Evolutionary conservation across 1,140 invertebrate genomes (phyloP), one percentile per base, ranked within the genome.

Genomic region (Maniola jurtina): DNA sequence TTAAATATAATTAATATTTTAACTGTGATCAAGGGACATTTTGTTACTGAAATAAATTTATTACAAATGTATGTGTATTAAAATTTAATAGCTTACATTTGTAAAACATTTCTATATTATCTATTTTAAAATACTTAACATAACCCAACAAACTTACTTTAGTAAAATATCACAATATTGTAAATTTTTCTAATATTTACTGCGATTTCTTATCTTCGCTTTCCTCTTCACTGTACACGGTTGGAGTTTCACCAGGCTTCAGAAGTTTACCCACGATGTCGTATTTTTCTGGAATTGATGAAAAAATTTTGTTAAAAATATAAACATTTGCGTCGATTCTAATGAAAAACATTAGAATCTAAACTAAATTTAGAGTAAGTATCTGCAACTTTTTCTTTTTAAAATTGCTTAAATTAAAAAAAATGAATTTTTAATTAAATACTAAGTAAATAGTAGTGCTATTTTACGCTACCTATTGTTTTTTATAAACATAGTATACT

Each of bases 231-330:
- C 71, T 79, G 70, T 89, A 89, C 54, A 77, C 79, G 35, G 69
- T 86, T 40, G 88, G 80, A 15, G 77, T 79, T 59, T 90, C 86
- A 34, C 88, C 88, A 0, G 86, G 86, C 59, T 84, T 90, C 61
- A 90, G 64, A 0, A 90, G 73, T 42, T 73, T 74, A 6, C 88
- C 88, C 0, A 89, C 88, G 64, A 89, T 88, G 73, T 90, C 86
- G 52, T 90, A 90, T 77, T 89, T 89, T 68, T 86, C 88, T 90
- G 83, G 40, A 89, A 89, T 10, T 59, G 54, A 61, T 40, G 8
- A 63, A 56, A 16, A 42, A 11, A 34, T 33, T n/a, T n/a, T 13
- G 57, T 45, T 60, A 60, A 25, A 48, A 48, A 34, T 48, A 48
- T 45, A 45, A 5, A 11, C 42, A 5, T 25, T 25, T 1, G 25